Base-by-base conservation (phyloP, 1,140 invertebrate genomes). In the Mercenaria mercenaria region DNA sequence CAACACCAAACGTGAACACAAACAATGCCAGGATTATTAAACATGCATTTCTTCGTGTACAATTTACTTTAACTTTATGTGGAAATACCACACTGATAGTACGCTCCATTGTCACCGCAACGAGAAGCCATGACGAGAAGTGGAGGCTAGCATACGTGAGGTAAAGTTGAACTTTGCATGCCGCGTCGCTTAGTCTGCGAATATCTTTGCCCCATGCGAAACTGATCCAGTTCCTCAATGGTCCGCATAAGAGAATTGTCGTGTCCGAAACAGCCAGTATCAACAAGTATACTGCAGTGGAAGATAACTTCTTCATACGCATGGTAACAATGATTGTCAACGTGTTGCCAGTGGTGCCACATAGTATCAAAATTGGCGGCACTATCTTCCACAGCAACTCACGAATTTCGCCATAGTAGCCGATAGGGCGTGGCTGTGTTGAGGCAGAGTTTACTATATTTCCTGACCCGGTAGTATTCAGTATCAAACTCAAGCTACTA, bases 91-190 rank as follows among this genome's bases (percentile, higher is more conserved):
- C 92, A 18, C 90, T 91, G 8, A 91, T 80, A 11, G 89, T 77
- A 3, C 94, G 67, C 41, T 94, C 93, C 18, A 90, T 50, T 23
- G 93, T 93, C 47, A 94, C 92, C 3, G 90, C 79, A 15, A 92
- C 93, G 4, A 94, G 72, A 1, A 92, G 81, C 93, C 93, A 94
- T 2, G 92, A 80, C 3, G 93, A 94, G 20, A 76, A 76, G 32
- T 93, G 80, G 8, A 88, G 18, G 0, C 83, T 50, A 10, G 81
- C 50, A 74, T 93, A 93, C 11, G 91, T 81, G 6, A 90, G 32
- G 79, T 79, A 94, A 0, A 80, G 34, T 18, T 91, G 91, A 0
- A 89, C 18, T 67, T 90, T 91, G 86, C 94, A 94, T 0, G 88
- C 29, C 4, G 50, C 50, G 15, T 52, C 23, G 26, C 80, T 76